Conservation (phyloP, 2,888 invertebrate species). For the Dioctria rufipes region DNA sequence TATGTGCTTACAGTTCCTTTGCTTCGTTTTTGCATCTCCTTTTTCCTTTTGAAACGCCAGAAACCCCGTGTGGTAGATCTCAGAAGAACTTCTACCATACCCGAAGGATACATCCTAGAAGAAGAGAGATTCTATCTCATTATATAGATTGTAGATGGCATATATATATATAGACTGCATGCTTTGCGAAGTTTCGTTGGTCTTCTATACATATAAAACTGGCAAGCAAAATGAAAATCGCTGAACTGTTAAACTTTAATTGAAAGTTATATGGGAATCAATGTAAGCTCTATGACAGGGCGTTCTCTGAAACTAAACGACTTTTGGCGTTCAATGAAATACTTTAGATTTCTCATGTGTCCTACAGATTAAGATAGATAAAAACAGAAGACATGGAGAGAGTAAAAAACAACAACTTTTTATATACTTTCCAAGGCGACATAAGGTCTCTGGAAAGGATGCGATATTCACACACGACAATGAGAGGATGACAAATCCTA, state of each 20-base stretch:
- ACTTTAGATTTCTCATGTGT: neutral
- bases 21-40: neutral
- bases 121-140: neutral
- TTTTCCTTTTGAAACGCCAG: no score
- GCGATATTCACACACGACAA: neutral
- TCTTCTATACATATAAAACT: neutral
- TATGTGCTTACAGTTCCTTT: neutral
- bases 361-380: neutral
- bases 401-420: constrained; percentile 3
- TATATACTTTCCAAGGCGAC: constrained; percentile 17
- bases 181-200: no score
- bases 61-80: neutral
- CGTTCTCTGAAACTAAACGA: neutral
- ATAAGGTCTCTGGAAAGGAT: neutral
- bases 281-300: neutral
- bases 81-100: neutral
- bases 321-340: neutral
- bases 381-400: neutral
- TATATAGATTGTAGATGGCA: neutral
- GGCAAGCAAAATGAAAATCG: constrained; percentile 14
- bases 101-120: neutral
- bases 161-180: no score
- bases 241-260: constrained; percentile 48
- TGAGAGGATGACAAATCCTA: neutral
- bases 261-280: constrained; percentile 35